Conservation (phyloP, 2,113 vertebrate genomes). For the Chionis minor region DNA sequence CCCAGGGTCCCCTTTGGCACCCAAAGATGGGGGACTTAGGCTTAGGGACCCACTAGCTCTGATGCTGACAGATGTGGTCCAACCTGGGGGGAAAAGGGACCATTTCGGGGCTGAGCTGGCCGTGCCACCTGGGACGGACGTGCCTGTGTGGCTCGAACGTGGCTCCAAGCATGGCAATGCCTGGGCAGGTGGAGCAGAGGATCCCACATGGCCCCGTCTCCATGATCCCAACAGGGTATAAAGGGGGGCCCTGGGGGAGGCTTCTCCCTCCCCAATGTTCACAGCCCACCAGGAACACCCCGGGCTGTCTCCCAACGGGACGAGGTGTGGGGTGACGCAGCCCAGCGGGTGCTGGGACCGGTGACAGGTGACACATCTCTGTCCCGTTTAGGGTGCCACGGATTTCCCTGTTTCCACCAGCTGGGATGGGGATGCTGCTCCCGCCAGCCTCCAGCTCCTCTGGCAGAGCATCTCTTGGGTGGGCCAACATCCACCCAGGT, state of each 20-base stretch:
- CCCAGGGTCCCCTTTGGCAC: not conserved
- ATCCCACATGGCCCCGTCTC: rapidly evolving
- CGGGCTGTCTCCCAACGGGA: rapidly evolving
- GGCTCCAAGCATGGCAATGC: rapidly evolving
- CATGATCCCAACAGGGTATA: rapidly evolving
- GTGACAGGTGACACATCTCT: rapidly evolving
- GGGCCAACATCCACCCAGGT: not conserved
- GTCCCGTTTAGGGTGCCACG: not conserved
- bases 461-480: not conserved
- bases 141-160: rapidly evolving
- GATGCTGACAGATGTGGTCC: not conserved
- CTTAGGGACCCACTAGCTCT: not conserved
- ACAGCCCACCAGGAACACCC: not conserved
- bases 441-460: not conserved
- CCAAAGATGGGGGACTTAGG: rapidly evolving
- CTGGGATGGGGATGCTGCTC: not conserved
- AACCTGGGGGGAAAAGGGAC: not conserved
- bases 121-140: not conserved
- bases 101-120: not conserved
- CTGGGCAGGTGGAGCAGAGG: not conserved
- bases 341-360: rapidly evolving
- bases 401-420: not conserved
- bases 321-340: rapidly evolving
- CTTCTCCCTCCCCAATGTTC: not conserved
- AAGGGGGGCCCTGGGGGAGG: rapidly evolving